A percentile compares a stretch with the other conserved stretches of the same genome.
Conservation (phyloP, 2,797 vertebrate species). For the Diglossa cyanea region DNA sequence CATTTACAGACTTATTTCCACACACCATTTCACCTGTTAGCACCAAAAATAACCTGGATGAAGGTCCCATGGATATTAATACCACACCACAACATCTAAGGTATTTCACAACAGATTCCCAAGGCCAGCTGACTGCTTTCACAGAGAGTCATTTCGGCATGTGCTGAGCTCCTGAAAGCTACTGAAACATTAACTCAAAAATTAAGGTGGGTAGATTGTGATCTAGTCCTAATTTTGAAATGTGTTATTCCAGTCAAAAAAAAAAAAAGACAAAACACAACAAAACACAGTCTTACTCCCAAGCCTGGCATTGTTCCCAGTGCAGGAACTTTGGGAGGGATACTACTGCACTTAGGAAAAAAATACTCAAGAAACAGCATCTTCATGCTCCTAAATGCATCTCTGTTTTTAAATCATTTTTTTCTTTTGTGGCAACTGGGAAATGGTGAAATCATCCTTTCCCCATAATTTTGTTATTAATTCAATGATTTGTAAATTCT, state of each 20-base stretch:
- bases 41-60: background rate
- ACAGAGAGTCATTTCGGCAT: background rate
- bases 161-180: background rate
- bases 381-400: background rate
- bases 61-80: background rate
- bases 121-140: conserved; percentile 33
- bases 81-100: background rate
- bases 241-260: background rate
- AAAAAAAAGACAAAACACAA: background rate
- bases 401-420: background rate
- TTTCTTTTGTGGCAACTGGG: background rate
- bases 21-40: background rate
- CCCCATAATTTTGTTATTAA: conserved; percentile 26
- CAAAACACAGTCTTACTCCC: background rate
- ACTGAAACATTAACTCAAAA: conserved; percentile 39
- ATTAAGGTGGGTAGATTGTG: background rate
- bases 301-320: background rate
- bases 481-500: conserved; percentile 22
- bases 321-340: background rate
- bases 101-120: conserved; percentile 41
- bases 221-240: background rate
- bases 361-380: background rate
- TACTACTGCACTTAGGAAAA: background rate
- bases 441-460: background rate
- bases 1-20: background rate